Evolutionary conservation across 2,888 invertebrate genomes (phyloP).

Genomic region (Calameuta pallipes): DNA sequence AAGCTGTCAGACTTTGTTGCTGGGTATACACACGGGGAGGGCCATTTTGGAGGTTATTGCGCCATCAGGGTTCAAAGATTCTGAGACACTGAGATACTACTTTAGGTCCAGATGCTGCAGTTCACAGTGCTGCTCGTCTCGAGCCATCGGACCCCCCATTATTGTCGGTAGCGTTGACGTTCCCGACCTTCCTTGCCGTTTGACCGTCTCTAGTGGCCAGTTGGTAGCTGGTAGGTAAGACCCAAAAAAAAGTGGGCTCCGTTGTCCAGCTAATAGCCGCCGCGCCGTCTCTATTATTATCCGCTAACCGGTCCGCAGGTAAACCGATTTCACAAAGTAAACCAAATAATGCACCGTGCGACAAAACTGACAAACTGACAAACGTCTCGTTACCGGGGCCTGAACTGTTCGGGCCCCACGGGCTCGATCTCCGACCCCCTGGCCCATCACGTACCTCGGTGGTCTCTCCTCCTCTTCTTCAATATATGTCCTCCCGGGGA

Average conservation of each 20-base stretch:
- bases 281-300: conserved; percentile 33
- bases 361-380: conserved; percentile 31
- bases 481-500: not conserved
- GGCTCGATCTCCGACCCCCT: not conserved
- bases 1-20: conserved; percentile 1
- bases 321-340: conserved; percentile 37
- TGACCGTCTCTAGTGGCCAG: not conserved
- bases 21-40: not conserved
- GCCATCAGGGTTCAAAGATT: not conserved
- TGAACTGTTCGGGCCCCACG: conserved; percentile 1
- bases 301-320: conserved; percentile 35
- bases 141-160: not conserved
- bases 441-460: conserved; percentile 2
- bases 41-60: not conserved
- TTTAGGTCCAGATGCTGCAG: not conserved
- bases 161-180: not conserved
- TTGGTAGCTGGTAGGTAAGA: not conserved
- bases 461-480: not conserved
- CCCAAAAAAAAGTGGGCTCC: not conserved
- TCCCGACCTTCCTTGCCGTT: not conserved
- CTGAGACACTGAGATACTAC: not conserved
- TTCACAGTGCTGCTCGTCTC: not conserved
- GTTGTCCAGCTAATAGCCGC: conserved; percentile 39
- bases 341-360: conserved; percentile 29
- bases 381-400: conserved; percentile 30